Base-by-base conservation (phyloP, 2,797 vertebrate species). In the Tangara arthus region DNA sequence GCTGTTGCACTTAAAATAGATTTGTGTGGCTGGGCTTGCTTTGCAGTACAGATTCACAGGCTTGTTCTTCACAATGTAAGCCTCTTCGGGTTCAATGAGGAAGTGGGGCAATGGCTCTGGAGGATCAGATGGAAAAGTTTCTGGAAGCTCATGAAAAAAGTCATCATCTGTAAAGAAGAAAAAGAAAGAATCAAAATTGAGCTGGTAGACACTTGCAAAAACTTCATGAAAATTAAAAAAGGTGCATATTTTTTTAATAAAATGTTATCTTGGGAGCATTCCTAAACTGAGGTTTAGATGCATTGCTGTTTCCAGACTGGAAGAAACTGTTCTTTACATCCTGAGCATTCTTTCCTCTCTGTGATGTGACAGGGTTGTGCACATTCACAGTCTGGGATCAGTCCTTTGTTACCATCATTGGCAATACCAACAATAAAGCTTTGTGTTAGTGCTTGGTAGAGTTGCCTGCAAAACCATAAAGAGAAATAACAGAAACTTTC, bases 1-100 rank as follows among this genome's bases (percentile, higher is more conserved):
- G 9, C 99, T 99, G 97, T 99, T 99, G 97, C 99, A 99, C 96
- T 99, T 99, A 97, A 99, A 99, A 98, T 99, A 99, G 97, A 99
- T 99, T 97, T 99, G 99, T 0, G 99, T 99, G 84, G 99, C 99
- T 0, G 99, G 99, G 61, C 99, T 99, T 24, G 99, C 99, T 95
- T 99, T 99, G 97, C 99, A 99, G 95, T 99, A 99, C 44, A 99
- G 97, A 95, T 99, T 99, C 90, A 99, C 99, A 0, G 99, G 99
- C 95, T 99, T 99, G 97, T 99, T 99, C 98, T 99, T 99, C 91
- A 99, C 99, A 37, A 99, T 99, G 92, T 99, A 99, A 92, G 99
- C 99, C 97, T 99, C 99, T 96, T 99, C 99, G 0, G 99, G 99
- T 88, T 99, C 99, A 77, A 99, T 99, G 82, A 99, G 97, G 93